Evolutionary conservation across 2,113 vertebrate species (phyloP).

Genomic region (Bubo scandiacus): DNA sequence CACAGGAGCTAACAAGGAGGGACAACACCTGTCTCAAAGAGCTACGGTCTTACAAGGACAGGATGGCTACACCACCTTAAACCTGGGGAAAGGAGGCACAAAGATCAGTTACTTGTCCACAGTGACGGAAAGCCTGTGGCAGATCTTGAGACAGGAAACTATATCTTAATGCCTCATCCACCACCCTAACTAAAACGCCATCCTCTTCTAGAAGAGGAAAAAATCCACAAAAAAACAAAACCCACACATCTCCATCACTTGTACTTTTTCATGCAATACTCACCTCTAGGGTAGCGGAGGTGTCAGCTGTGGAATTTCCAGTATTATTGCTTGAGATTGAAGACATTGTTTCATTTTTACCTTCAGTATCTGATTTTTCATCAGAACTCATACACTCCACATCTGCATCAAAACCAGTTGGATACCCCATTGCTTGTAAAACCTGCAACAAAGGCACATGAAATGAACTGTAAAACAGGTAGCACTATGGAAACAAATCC

Average conservation of each 20-base stretch:
- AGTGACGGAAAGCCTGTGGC: neutral
- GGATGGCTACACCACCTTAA: neutral
- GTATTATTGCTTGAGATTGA: conserved; percentile 97
- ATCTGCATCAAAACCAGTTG: conserved; percentile 95
- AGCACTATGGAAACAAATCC: neutral
- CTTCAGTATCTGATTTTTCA: conserved; percentile 96
- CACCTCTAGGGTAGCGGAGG: conserved; percentile 96
- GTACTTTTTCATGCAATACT: neutral
- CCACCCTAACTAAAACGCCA: neutral
- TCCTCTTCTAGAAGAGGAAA: neutral
- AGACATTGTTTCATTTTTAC: conserved; percentile 90
- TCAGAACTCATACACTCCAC: conserved; percentile 96
- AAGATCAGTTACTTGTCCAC: neutral
- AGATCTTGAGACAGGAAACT: neutral
- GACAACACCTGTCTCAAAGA: neutral
- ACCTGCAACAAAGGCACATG: conserved; percentile 77
- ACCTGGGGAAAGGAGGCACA: neutral
- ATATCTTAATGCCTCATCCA: neutral
- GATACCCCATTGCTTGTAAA: conserved; percentile 97
- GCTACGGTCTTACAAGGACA: neutral
- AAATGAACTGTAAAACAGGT: neutral
- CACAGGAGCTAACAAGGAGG: neutral
- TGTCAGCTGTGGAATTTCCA: conserved; percentile 88
- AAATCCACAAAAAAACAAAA: rapidly evolving
- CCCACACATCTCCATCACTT: neutral